Conservation (phyloP, 2,888 invertebrate species). For the Helleia helle region DNA sequence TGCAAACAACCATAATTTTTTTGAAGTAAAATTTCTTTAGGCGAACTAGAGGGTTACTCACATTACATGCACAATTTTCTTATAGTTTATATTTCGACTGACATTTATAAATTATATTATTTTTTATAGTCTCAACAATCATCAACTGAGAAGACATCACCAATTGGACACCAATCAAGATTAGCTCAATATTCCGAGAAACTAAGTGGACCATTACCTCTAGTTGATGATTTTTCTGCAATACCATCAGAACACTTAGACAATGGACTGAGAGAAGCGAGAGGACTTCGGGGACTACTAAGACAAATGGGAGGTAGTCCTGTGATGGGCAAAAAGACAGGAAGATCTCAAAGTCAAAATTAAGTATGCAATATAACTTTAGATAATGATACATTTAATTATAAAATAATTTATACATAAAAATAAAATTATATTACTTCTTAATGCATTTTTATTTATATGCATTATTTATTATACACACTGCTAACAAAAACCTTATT, state of each 20-base stretch:
- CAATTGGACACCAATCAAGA: conserved; percentile 75
- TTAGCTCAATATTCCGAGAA: conserved; percentile 76
- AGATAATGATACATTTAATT: too few species aligned
- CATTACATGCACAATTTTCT: too few species aligned
- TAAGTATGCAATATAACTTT: too few species aligned
- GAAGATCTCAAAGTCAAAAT: conserved; percentile 63
- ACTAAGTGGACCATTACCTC: conserved; percentile 78
- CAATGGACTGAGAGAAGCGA: conserved; percentile 76
- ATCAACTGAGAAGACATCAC: conserved; percentile 52
- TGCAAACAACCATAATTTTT: too few species aligned
- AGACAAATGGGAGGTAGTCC: conserved; percentile 91
- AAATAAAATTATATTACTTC: too few species aligned
- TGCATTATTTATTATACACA: too few species aligned
- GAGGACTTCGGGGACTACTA: conserved; percentile 84
- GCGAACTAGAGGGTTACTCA: too few species aligned
- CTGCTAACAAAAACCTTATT: too few species aligned
- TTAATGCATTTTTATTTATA: too few species aligned
- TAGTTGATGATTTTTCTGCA: conserved; percentile 93
- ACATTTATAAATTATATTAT: neutral
- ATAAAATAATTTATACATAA: too few species aligned
- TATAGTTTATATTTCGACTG: too few species aligned
- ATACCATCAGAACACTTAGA: conserved; percentile 85
- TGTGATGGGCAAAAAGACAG: conserved; percentile 81
- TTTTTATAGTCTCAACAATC: conserved; percentile 25
- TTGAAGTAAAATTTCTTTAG: too few species aligned